Percentiles rank a stretch among this genome's conserved stretches.
Conservation (phyloP, 2,797 vertebrate species). For the Rhinichthys osculus region DNA sequence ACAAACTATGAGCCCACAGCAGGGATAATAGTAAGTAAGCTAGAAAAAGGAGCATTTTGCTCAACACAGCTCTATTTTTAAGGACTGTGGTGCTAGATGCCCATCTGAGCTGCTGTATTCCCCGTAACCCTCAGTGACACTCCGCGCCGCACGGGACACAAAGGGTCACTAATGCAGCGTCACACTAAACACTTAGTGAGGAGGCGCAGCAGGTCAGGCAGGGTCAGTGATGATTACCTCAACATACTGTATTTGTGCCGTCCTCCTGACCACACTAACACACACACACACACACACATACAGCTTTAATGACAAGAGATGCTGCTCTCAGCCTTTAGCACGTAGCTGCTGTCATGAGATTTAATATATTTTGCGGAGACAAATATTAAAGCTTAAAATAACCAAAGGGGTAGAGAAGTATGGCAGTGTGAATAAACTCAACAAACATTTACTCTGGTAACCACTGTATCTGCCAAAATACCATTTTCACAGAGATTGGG, state of each 20-base stretch:
- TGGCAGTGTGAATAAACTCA: background rate
- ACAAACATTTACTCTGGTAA: background rate
- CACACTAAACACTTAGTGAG: slow-evolving; percentile 14
- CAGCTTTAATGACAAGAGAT: background rate
- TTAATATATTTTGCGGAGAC: background rate
- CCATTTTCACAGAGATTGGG: background rate
- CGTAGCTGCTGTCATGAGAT: background rate
- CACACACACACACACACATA: slow-evolving; percentile 12
- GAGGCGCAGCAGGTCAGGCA: slow-evolving; percentile 35
- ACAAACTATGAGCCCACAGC: background rate
- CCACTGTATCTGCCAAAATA: background rate
- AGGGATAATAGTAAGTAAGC: background rate
- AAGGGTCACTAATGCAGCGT: slow-evolving; percentile 49
- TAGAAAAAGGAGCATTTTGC: background rate
- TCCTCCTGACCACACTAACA: slow-evolving; percentile 35
- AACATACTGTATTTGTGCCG: slow-evolving; percentile 32
- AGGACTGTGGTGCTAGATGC: background rate
- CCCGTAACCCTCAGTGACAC: slow-evolving; percentile 20
- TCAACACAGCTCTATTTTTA: background rate
- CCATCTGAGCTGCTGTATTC: background rate
- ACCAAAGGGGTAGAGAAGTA: too few relatives aligned
- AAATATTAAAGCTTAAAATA: background rate
- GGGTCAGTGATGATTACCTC: slow-evolving; percentile 49
- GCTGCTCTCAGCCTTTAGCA: slow-evolving; percentile 10
- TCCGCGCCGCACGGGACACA: background rate